Evolutionary conservation across 37 sponge, comb jelly and placozoan genomes (phyloP).

Genomic region (Hexactinellida sp.): DNA sequence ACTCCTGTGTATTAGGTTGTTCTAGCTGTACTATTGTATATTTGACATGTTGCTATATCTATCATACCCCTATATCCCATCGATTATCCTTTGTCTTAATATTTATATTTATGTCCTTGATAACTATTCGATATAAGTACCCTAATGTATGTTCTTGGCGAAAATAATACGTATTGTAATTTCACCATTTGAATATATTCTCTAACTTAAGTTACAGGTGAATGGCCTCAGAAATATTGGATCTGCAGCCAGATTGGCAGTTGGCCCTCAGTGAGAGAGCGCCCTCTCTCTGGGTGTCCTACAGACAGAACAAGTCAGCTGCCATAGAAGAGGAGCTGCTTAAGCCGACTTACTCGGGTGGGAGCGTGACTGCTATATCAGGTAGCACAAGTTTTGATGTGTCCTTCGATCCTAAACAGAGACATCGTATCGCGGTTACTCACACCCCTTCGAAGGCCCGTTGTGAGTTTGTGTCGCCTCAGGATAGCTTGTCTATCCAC

Average conservation of each 20-base stretch:
- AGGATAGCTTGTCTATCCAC: background rate
- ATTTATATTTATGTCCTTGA: background rate
- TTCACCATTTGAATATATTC: no score
- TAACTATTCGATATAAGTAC: no score
- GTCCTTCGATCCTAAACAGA: background rate
- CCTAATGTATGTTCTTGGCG: no score
- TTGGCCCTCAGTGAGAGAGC: background rate
- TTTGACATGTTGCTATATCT: no score
- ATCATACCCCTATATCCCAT: background rate
- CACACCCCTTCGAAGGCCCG: background rate
- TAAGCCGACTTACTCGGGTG: background rate
- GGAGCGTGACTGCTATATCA: background rate
- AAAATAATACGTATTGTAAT: no score
- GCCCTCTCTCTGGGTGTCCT: background rate
- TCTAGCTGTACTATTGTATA: no score
- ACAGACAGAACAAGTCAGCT: background rate
- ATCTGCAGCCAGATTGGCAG: constrained; percentile 3
- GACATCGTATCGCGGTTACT: background rate
- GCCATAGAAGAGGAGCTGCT: background rate
- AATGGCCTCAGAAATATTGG: background rate
- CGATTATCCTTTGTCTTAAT: background rate
- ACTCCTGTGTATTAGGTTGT: no score
- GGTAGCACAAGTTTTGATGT: background rate
- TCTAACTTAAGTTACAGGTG: background rate
- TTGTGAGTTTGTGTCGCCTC: background rate